A percentile compares a stretch with the other conserved stretches of the same genome.
phyloP scores from a whole-genome alignment of 2,888 invertebrate genomes.

The Andrena dorsata region DNA sequence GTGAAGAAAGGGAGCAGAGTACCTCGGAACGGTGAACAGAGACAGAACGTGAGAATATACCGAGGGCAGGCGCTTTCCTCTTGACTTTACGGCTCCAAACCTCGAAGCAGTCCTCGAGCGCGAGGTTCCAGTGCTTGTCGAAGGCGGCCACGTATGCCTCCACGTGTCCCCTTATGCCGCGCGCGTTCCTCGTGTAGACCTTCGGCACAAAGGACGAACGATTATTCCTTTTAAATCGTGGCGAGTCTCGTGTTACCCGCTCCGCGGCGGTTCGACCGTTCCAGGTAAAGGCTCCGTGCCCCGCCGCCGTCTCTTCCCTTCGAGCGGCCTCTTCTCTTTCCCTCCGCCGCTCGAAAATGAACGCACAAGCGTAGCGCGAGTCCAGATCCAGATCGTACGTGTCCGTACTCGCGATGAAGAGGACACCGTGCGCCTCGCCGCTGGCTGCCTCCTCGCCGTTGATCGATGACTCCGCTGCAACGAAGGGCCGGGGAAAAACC shows the following conservation, averaged over 20 bases:
- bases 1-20: not conserved
- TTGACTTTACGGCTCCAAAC: constrained; percentile 89
- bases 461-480: constrained; percentile 25
- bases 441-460: constrained; percentile 16
- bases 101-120: constrained; percentile 93
- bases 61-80: constrained; percentile 88
- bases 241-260: constrained; percentile 50
- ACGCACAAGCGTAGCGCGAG: constrained; percentile 27
- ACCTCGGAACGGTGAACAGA: too few species aligned
- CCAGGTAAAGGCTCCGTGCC: constrained; percentile 57
- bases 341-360: constrained; percentile 29
- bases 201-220: constrained; percentile 82
- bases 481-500: constrained; percentile 1
- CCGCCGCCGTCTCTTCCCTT: not conserved
- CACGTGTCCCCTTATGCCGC: constrained; percentile 91
- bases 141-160: constrained; percentile 93
- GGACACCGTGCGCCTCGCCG: not conserved
- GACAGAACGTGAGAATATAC: constrained; percentile 80
- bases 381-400: constrained; percentile 55
- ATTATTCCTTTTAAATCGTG: constrained; percentile 75
- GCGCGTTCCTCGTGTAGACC: constrained; percentile 91
- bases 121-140: constrained; percentile 97
- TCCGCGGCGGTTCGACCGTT: constrained; percentile 52
- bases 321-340: not conserved
- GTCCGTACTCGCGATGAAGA: constrained; percentile 41